Conservation (phyloP, 2,888 invertebrate genomes). For the Cheilosia vulpina region DNA sequence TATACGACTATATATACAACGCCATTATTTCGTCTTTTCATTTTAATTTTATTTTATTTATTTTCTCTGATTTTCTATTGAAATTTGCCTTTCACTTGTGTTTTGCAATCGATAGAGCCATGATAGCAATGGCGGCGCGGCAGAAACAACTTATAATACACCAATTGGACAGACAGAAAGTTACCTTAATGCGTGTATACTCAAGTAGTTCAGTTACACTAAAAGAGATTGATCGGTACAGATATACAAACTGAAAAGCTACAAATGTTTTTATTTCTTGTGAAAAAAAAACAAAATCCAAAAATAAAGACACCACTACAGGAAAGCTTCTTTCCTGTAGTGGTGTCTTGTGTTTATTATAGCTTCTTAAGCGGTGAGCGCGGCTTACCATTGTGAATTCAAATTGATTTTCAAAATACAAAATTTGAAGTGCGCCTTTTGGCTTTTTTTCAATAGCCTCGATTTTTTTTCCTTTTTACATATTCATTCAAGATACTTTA, state of each 20-base stretch:
- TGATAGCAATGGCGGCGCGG: constrained; percentile 15
- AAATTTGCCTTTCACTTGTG: constrained; percentile 73
- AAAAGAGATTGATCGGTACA: constrained; percentile 31
- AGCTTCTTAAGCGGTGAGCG: constrained; percentile 48
- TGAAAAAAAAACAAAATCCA: constrained; percentile 4
- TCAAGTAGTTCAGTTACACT: constrained; percentile 59
- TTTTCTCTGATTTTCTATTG: constrained; percentile 51
- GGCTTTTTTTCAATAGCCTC: constrained; percentile 1
- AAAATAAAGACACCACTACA: too few species aligned
- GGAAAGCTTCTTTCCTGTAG: constrained; percentile 3
- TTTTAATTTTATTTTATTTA: constrained; percentile 8
- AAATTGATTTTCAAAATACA: constrained; percentile 35
- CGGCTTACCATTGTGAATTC: constrained; percentile 42
- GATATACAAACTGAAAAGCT: constrained; percentile 43
- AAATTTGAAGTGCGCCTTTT: constrained; percentile 26
- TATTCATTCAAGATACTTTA: constrained; percentile 36
- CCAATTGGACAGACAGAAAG: constrained; percentile 61
- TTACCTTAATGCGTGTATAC: constrained; percentile 58
- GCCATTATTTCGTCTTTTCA: neutral
- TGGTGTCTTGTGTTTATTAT: constrained; percentile 27
- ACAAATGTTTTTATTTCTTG: constrained; percentile 52
- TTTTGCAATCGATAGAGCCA: constrained; percentile 60
- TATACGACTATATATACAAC: too few species aligned
- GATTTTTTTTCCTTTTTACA: neutral
- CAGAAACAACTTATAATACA: constrained; percentile 37